Conservation (phyloP, 2,888 invertebrate genomes). For the Anagyrus pseudococci region DNA sequence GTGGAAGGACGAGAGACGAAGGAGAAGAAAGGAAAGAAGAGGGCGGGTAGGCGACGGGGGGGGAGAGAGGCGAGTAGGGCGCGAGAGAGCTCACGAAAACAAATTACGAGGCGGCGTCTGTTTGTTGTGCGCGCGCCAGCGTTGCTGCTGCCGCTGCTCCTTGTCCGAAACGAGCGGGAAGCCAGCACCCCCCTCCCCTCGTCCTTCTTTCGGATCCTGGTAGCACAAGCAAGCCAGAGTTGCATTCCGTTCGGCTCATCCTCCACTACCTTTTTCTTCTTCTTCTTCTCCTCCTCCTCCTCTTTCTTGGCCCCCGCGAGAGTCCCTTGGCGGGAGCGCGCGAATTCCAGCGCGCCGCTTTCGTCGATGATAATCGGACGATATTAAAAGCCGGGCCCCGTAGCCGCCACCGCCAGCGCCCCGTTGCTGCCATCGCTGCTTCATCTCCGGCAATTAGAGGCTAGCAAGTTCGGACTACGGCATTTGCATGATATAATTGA, state of each 20-base stretch:
- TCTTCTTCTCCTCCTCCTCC: not conserved
- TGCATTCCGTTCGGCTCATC: not conserved
- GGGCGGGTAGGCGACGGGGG: slow-evolving; percentile 14
- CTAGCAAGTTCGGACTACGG: not conserved
- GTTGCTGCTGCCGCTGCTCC: slow-evolving; percentile 10
- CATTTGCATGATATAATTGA: slow-evolving; percentile 34
- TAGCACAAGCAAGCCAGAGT: no score
- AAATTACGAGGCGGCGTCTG: slow-evolving; percentile 60
- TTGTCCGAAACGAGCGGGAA: not conserved
- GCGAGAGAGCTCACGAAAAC: slow-evolving; percentile 56
- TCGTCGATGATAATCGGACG: slow-evolving; percentile 25
- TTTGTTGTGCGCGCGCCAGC: slow-evolving; percentile 51
- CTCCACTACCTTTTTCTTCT: not conserved
- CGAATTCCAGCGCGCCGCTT: slow-evolving; percentile 26
- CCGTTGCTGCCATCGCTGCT: no score
- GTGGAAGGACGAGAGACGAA: slow-evolving; percentile 36
- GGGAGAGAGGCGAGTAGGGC: slow-evolving; percentile 40
- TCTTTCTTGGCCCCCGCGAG: not conserved
- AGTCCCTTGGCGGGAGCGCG: slow-evolving; percentile 11
- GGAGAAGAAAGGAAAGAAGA: slow-evolving; percentile 27
- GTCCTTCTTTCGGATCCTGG: not conserved
- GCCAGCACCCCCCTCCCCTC: slow-evolving; percentile 5
- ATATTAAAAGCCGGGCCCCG: slow-evolving; percentile 17
- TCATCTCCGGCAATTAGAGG: slow-evolving; percentile 5
- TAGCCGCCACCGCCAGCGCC: not conserved